Percentiles rank a stretch among this genome's conserved stretches.
Conservation (phyloP, 2,888 invertebrate genomes). For the Macrosiphum euphorbiae region DNA sequence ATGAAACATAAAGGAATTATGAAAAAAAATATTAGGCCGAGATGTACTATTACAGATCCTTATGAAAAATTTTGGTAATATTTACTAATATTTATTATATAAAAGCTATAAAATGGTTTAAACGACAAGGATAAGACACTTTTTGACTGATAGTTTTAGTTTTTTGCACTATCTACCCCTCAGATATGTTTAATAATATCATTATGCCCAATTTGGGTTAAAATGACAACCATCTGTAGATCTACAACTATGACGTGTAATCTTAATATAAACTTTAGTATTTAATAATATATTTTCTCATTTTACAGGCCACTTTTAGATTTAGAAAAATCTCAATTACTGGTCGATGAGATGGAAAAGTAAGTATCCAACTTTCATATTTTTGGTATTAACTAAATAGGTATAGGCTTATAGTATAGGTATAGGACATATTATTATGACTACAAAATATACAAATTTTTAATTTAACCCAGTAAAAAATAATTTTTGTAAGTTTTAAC, state of each 20-base stretch:
- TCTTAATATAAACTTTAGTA: not conserved
- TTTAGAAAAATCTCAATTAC: slow-evolving; percentile 38
- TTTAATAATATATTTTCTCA: not conserved
- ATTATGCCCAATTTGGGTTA: no score
- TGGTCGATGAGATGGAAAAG: slow-evolving; percentile 45
- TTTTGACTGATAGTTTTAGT: not conserved
- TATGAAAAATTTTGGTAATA: slow-evolving; percentile 59
- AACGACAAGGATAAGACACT: not conserved
- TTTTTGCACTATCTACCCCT: not conserved
- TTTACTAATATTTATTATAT: not conserved
- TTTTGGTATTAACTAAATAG: not conserved
- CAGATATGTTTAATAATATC: no score
- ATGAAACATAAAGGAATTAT: slow-evolving; percentile 38
- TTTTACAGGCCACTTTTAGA: slow-evolving; percentile 47
- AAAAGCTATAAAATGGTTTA: not conserved
- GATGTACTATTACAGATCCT: slow-evolving; percentile 41
- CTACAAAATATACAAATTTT: not conserved
- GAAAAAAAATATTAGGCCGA: slow-evolving; percentile 52
- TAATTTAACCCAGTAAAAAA: not conserved
- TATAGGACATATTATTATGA: not conserved
- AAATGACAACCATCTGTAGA: not conserved
- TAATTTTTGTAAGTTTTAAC: not conserved
- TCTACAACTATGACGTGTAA: not conserved
- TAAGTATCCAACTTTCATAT: not conserved
- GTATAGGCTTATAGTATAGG: not conserved